These are phyloP conservation scores for Empis livida DNA, from an alignment of 2,888 invertebrate species.

Conservation along the genomic window DNA sequence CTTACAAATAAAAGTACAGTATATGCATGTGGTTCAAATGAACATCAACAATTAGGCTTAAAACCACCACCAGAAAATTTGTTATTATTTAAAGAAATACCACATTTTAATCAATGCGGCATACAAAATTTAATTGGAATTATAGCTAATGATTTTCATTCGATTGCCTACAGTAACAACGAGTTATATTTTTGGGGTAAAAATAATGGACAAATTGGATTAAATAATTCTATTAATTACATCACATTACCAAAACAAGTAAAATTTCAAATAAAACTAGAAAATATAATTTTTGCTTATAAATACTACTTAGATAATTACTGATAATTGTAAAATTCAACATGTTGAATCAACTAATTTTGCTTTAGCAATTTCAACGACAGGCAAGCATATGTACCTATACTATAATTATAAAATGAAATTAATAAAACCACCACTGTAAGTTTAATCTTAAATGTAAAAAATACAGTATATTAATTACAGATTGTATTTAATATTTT, in stretches of 20 bases:
- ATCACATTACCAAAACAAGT: slow-evolving; percentile 24
- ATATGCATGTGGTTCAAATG: slow-evolving; percentile 51
- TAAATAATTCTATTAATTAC: slow-evolving; percentile 16
- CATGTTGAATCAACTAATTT: slow-evolving; percentile 33
- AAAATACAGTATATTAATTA: not conserved
- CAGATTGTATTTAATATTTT: not conserved
- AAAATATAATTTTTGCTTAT: not conserved
- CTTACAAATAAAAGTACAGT: slow-evolving; percentile 28
- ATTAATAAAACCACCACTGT: slow-evolving; percentile 28
- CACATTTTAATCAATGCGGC: slow-evolving; percentile 29
- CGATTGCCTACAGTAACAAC: slow-evolving; percentile 48
- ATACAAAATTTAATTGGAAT: slow-evolving; percentile 40
- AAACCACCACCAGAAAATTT: slow-evolving; percentile 38
- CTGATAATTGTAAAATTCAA: slow-evolving; percentile 13
- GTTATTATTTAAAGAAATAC: slow-evolving; percentile 26
- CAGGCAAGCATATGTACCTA: slow-evolving; percentile 22
- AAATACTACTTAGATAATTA: not conserved
- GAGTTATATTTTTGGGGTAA: slow-evolving; percentile 67
- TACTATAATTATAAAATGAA: slow-evolving; percentile 26
- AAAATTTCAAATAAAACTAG: not conserved
- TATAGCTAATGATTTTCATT: slow-evolving; percentile 57
- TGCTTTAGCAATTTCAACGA: slow-evolving; percentile 26
- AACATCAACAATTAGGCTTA: slow-evolving; percentile 49
- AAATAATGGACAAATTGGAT: slow-evolving; percentile 70
- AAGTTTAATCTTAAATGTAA: slow-evolving; percentile 10